A percentile compares a stretch with the other conserved stretches of the same genome.
Conservation (phyloP, 2,113 vertebrate genomes). For the Aspiorhynchus laticeps region DNA sequence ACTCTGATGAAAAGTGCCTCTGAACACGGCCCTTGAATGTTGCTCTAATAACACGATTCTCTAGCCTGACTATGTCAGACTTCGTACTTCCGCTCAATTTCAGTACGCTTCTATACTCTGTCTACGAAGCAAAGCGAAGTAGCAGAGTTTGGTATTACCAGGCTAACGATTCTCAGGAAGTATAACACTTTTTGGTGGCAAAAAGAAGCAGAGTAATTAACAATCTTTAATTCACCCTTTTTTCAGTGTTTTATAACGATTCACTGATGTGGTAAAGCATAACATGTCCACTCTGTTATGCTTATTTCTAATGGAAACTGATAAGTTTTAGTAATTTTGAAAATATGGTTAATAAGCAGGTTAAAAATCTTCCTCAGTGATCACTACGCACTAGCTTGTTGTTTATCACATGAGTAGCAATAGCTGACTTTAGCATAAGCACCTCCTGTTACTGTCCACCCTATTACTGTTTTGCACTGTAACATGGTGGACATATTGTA, state of each 20-base stretch:
- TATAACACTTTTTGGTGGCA: not conserved
- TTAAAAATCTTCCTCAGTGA: too few relatives aligned
- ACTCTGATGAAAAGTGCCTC: not conserved
- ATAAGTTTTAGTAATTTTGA: not conserved
- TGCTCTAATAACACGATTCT: not conserved
- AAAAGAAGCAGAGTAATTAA: not conserved
- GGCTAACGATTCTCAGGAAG: not conserved
- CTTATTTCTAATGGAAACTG: not conserved
- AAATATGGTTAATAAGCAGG: not conserved
- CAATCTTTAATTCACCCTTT: not conserved
- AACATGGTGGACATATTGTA: too few relatives aligned
- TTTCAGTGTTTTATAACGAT: not conserved
- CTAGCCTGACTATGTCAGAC: too few relatives aligned
- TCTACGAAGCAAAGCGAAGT: too few relatives aligned
- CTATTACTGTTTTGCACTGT: too few relatives aligned
- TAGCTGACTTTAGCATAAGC: too few relatives aligned
- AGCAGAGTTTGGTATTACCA: too few relatives aligned
- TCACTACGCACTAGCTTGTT: not conserved
- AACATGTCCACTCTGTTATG: not conserved
- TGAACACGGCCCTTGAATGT: not conserved
- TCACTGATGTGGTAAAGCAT: not conserved
- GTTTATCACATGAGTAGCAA: not conserved
- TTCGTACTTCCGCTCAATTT: too few relatives aligned
- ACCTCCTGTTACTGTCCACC: too few relatives aligned
- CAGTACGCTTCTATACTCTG: too few relatives aligned